Conservation (phyloP, 2,113 vertebrate species). For the Ictidomys tridecemlineatus region DNA sequence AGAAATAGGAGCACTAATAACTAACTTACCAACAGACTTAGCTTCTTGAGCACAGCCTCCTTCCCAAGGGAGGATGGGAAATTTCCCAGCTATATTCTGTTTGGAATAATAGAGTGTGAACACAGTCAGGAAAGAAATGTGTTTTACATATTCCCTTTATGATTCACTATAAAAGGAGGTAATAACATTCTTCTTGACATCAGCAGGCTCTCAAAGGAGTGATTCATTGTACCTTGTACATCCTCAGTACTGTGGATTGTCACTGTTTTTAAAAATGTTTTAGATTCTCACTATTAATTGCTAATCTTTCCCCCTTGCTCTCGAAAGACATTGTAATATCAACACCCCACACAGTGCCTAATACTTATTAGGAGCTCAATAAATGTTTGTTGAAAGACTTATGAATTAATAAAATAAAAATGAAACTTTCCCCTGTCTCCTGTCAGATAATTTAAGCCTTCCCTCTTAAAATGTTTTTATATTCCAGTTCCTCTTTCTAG, state of each 20-base stretch:
- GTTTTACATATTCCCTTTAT: conserved; percentile 4
- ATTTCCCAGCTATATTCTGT: conserved; percentile 9
- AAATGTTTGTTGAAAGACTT: conserved; percentile 20
- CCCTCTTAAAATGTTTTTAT: conserved; percentile 31
- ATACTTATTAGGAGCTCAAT: not conserved
- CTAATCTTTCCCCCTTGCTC: not conserved
- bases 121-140: conserved; percentile 28
- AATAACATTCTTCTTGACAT: conserved; percentile 26
- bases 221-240: not conserved
- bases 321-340: conserved; percentile 21
- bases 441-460: conserved; percentile 3
- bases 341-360: not conserved
- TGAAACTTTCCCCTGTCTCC: not conserved
- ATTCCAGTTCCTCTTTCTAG: not conserved
- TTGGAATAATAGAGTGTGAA: conserved; percentile 45
- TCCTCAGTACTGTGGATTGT: not conserved
- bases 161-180: conserved; percentile 34
- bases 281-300: too few relatives aligned
- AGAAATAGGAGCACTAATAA: not conserved
- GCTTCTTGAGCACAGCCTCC: not conserved
- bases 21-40: not conserved
- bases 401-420: not conserved
- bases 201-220: not conserved
- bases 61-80: not conserved
- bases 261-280: too few relatives aligned